Base-by-base conservation (phyloP, 1,140 invertebrate genomes). In the Drosophila kanapiae region DNA sequence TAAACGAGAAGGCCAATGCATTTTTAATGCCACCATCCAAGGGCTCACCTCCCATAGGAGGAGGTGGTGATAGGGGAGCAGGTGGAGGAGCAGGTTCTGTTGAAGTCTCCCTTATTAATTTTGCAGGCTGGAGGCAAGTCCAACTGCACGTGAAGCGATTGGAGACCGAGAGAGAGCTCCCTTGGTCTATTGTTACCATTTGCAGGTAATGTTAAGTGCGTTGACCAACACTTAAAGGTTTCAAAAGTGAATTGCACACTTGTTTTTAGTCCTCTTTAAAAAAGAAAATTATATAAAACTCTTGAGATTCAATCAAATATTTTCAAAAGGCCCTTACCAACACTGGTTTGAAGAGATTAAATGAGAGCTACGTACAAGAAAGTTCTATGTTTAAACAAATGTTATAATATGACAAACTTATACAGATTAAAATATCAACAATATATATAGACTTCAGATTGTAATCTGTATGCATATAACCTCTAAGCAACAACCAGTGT, bases 1-100 rank as follows among this genome's bases (percentile, higher is more conserved):
- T 72, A 49, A 72, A 60, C 42, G 67, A 42, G 53, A 6, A 37
- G 37, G 43, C 42, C 69, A 71, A 72, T 72, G 69, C 43, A 71
- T 59, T 49, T 72, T 72, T 71, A 72, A 72, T 72, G 43, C 53
- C 69, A 48, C 53, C 42, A 61, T 14, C 18, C 31, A 11, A 27
- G 14, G 14, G 33, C 11, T 27, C 16, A 23, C n/a, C 62, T 4
- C n/a, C 11, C 4, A 38, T 4, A 40, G 38, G 37, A 38, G 38
- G 14, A 40, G 6, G 6, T 6, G 38, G 38, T 7, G 38, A 3
- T 6, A 2, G 35, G 9, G 35, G 9, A 23, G 23, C 23, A 23
- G 23, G 23, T 2, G 1, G 23, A 23, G 23, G 23, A n/a, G 27
- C n/a, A 11, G 53, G n/a, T 51, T 0, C 8, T 6, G 29, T 29